Evolutionary conservation across 2,888 invertebrate species (phyloP).

Genomic region (Stenurella melanura): DNA sequence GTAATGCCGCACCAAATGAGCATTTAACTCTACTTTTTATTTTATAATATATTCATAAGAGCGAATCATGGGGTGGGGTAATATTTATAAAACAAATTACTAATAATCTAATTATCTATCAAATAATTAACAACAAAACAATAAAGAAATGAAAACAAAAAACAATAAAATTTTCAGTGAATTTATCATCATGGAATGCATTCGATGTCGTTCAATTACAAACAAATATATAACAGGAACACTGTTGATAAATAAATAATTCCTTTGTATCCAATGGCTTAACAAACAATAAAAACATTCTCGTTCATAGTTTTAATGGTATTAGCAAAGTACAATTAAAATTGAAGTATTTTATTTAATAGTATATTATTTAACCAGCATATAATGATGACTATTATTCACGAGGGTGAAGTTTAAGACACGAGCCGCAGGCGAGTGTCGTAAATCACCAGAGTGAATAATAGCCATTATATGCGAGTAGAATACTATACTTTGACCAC

Average conservation of each 20-base stretch:
- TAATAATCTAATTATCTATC: slow-evolving; percentile 5
- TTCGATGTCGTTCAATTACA: neutral
- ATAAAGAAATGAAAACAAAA: neutral
- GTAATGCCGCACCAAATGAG: neutral
- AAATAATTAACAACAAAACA: slow-evolving; percentile 4
- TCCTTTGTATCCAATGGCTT: neutral
- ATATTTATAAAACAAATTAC: slow-evolving; percentile 13
- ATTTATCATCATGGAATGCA: slow-evolving; percentile 7
- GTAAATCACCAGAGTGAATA: too few relatives aligned
- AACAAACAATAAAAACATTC: neutral
- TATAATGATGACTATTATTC: too few relatives aligned
- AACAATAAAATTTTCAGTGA: neutral
- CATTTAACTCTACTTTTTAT: neutral
- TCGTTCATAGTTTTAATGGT: too few relatives aligned
- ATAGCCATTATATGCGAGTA: too few relatives aligned
- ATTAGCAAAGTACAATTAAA: too few relatives aligned
- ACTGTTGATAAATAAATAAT: neutral
- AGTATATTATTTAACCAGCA: too few relatives aligned
- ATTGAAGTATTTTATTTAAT: too few relatives aligned
- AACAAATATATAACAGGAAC: neutral
- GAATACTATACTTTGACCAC: too few relatives aligned
- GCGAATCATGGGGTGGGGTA: neutral
- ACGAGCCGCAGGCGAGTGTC: too few relatives aligned
- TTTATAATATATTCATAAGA: neutral
- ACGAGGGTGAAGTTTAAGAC: too few relatives aligned